Evolutionary conservation across 1,140 invertebrate species (phyloP), one percentile per base, ranked within the genome.

Genomic region (Drosophila pallidifrons): DNA sequence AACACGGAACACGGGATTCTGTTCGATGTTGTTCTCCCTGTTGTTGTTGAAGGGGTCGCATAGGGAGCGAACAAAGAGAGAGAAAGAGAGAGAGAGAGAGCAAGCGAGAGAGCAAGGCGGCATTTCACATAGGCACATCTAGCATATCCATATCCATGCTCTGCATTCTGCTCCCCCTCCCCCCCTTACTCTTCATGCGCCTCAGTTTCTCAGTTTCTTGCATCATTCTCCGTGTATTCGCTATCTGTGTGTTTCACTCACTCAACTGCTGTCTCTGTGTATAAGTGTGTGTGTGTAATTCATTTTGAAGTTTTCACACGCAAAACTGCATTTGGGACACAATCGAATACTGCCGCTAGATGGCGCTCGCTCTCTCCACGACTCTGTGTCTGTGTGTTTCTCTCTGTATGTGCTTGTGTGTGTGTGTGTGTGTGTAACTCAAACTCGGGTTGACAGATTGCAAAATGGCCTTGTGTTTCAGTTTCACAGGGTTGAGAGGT

Each of bases 251-350:
- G 38, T 66, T 55, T 59, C 55, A 51, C 45, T 69, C 47, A 15
- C 65, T 38, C 35, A 25, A 67, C 52, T 35, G 35, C 35, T 35
- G 6, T 8, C 35, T 35, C 35, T 35, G 6, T 35, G 35, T 35
- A 10, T 35, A 1, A 15, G 15, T 15, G 15, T 15, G 15, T 15
- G 25, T 25, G 28, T 75, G 67, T 75, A 75, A 75, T 70, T 78
- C 71, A 75, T 75, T 78, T 69, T 68, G 66, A 59, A 64, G 52
- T 77, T 77, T 77, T 77, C 65, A 67, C 64, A 77, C 75, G 71
- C 75, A 65, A 67, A 74, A 69, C 41, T 74, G 64, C 75, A 75
- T 68, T 77, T 68, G 69, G 54, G 46, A 63, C 45, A 45, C 52
- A 25, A n/a, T 41, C 32, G 61, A 49, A 58, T 51, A 49, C 51